Conservation (phyloP, 2,797 vertebrate genomes). For the Myiotriccus ornatus region DNA sequence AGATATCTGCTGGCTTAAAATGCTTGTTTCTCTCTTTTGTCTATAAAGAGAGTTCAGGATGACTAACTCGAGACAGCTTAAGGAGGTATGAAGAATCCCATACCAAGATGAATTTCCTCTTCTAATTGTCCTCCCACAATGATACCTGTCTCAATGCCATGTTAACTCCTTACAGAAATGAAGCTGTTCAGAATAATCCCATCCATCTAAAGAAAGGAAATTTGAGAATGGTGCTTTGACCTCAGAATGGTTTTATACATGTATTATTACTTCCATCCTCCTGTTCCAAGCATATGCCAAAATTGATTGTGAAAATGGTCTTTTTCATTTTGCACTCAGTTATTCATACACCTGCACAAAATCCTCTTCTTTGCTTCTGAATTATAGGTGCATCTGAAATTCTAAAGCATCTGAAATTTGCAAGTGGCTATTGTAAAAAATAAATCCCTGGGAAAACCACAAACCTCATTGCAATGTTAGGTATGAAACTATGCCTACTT, state of each 20-base stretch:
- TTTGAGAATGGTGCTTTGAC: not conserved
- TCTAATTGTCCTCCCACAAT: not conserved
- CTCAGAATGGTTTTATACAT: not conserved
- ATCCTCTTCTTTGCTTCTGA: not conserved
- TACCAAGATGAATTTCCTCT: not conserved
- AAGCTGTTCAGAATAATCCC: not conserved
- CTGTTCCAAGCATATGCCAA: not conserved
- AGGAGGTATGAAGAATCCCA: not conserved
- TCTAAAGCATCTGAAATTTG: not conserved
- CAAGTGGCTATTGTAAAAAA: not conserved
- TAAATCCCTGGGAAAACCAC: not conserved
- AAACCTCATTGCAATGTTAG: not conserved
- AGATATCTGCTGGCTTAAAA: not conserved
- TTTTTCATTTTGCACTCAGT: not conserved
- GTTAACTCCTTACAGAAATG: not conserved
- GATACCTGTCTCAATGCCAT: not conserved
- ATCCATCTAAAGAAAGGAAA: not conserved
- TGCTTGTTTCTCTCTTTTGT: not conserved
- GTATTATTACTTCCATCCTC: not conserved
- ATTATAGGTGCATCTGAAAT: not conserved
- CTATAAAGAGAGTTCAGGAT: not conserved
- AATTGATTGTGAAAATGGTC: not conserved
- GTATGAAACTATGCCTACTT: not conserved
- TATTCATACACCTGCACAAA: not conserved
- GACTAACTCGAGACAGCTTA: not conserved